Base-by-base conservation (phyloP, 2,797 vertebrate species). In the Neosalanx taihuensis region DNA sequence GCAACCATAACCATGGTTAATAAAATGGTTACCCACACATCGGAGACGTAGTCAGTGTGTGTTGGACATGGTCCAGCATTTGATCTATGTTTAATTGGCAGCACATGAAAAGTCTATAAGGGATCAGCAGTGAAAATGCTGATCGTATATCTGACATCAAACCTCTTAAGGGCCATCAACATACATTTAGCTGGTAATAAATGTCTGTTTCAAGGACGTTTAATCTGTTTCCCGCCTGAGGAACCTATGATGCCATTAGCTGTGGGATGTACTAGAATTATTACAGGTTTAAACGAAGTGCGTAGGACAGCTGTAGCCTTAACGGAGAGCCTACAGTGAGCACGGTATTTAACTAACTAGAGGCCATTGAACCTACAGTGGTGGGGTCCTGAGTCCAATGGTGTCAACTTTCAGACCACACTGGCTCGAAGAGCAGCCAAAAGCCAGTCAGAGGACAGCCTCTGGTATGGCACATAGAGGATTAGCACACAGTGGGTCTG, bases 201-300 rank as follows among this genome's bases (percentile, higher is more conserved):
- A 79, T 81, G 75, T 29, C 56, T n/a, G 61, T 62, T 63, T 64
- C 20, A 13, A 18, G 23, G 35, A 30, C 35, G n/a, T 20, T 15
- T 35, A 35, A 69, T 7, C 31, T 26, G 5, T 23, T 17, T 29
- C 20, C 33, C 5, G 4, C 77, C 73, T 75, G 53, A 72, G 35
- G 70, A 69, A 72, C 59, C 53, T 10, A 31, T 68, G 69, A 2
- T 10, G 20, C 37, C 67, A 70, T 77, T 80, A 73, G 60, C 64
- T 61, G 53, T 57, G 57, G 37, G 72, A 80, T 68, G 71, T 75
- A 72, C 67, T 37, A 76, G 51, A 81, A 71, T 78, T 46, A 80
- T 73, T 49, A n/a, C 41, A 41, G 10, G 37, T 41, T 12, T 41
- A 57, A 51, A 59, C 67, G 67, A 13, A 18, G 26, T 31, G 2